These are phyloP conservation scores for Alectoris magna DNA, from an alignment of 2,797 vertebrate genomes.

Conservation along the genomic window DNA sequence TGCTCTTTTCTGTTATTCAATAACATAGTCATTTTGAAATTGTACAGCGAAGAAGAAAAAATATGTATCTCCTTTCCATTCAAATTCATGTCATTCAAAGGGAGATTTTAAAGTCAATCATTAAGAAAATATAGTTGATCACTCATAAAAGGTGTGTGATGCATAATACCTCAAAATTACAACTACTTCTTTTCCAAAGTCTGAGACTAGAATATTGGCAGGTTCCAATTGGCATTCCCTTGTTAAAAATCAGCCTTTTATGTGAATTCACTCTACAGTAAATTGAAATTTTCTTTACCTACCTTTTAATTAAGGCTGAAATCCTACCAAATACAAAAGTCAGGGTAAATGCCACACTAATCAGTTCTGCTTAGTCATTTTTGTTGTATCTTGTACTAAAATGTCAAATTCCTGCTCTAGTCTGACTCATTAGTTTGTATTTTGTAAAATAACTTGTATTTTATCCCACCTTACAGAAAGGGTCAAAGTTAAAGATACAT, in stretches of 20 bases:
- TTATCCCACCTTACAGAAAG: not conserved
- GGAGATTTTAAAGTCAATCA: not conserved
- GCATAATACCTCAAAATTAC: conserved; percentile 9
- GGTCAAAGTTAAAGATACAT: not conserved
- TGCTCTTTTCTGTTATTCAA: not conserved
- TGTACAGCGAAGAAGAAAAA: not conserved
- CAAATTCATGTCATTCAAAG: not conserved
- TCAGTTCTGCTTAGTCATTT: not conserved
- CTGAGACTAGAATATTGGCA: not conserved
- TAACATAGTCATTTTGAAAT: not conserved
- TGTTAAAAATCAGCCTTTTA: not conserved
- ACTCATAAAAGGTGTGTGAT: not conserved
- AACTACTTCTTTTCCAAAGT: not conserved
- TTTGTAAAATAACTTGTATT: not conserved
- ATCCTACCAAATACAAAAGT: not conserved
- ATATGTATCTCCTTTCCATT: not conserved
- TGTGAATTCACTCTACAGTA: not conserved
- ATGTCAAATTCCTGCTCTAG: not conserved
- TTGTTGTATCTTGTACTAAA: not conserved
- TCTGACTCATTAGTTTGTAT: not conserved
- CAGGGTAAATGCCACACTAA: not conserved
- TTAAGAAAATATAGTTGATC: conserved; percentile 6
- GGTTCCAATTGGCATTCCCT: conserved; percentile 25
- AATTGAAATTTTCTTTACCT: not conserved
- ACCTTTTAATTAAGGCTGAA: not conserved